Evolutionary conservation across 1,140 invertebrate genomes (phyloP).

Genomic region (Steinernema feltiae): DNA sequence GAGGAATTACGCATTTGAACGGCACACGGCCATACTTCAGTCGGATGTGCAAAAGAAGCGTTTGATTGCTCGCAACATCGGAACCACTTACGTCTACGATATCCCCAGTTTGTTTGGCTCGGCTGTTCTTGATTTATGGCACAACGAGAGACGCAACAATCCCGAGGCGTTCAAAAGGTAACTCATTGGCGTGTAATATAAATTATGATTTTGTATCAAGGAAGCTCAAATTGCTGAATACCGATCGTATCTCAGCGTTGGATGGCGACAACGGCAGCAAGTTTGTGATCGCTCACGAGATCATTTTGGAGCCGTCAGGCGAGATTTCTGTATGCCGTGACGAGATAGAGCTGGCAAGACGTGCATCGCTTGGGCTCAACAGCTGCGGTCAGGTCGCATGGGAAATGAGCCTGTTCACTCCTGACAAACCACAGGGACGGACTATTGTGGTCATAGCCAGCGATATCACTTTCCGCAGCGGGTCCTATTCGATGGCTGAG

Average conservation of each 20-base stretch:
- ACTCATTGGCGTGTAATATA: too few relatives aligned
- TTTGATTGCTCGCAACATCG: conserved; percentile 89
- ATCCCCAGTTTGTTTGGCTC: conserved; percentile 92
- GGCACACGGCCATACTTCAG: conserved; percentile 65
- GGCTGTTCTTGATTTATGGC: conserved; percentile 71
- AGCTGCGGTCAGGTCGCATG: conserved; percentile 70
- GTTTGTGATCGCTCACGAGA: conserved; percentile 28
- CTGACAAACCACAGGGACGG: conserved; percentile 79
- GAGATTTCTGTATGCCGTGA: conserved; percentile 58
- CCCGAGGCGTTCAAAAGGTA: conserved; percentile 29
- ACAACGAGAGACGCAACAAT: conserved; percentile 27
- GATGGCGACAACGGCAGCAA: neutral
- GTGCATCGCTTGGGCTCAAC: conserved; percentile 13
- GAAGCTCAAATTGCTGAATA: neutral
- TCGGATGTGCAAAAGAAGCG: conserved; percentile 94
- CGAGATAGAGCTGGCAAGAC: conserved; percentile 77
- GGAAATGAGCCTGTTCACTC: conserved; percentile 82
- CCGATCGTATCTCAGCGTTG: neutral
- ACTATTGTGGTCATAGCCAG: conserved; percentile 93
- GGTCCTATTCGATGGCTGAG: conserved; percentile 22
- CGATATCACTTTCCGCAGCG: conserved; percentile 71
- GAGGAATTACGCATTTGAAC: conserved; percentile 26
- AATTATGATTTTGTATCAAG: too few relatives aligned
- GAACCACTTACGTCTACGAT: conserved; percentile 97
- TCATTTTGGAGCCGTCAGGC: conserved; percentile 35